Evolutionary conservation across 2,113 vertebrate genomes (phyloP), one percentile per base, ranked within the genome.

Genomic region (Chionis minor): DNA sequence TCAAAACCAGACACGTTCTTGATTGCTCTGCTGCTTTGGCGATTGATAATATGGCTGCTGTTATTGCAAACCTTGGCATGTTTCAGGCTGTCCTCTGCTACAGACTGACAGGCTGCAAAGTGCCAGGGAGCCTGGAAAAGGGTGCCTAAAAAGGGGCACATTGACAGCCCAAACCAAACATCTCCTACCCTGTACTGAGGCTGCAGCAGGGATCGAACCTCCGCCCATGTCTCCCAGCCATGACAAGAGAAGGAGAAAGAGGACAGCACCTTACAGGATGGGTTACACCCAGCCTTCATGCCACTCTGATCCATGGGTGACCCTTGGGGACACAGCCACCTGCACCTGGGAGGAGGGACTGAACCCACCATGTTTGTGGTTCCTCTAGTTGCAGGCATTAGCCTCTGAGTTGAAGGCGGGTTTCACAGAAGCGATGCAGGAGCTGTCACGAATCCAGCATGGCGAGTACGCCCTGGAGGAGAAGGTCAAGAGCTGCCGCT

Each of bases 321-420:
- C 77, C 81, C 78, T 52, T 0, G 2, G 89, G 92, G 81, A 92
- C 92, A 84, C 56, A 75, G 82, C 40, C 40, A 49, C 35, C 27
- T 69, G 40, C 30, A 4, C 44, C 44, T 51, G 56, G 70, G 78
- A 79, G 70, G 75, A 86, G 84, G 51, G 54, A 81, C 56, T 95
- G 94, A 83, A 33, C 58, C 67, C 66, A 72, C 16, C 2, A 0
- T 65, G 69, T 95, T 61, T 96, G 40, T 88, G 85, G 27, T 74
- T 97, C 81, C 61, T 97, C 95, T 93, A 98, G 98, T 98, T 99
- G 98, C 99, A 99, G 98, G 98, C 98, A 78, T 96, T 99, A 93
- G 99, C 99, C 98, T 98, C 98, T 26, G 99, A 99, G 97, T 98
- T 99, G 95, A 99, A 99, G 82, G 97, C 98, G 23, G 99, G 99